Evolutionary conservation across 2,797 vertebrate genomes (phyloP).

Genomic region (Pipistrellus kuhlii): DNA sequence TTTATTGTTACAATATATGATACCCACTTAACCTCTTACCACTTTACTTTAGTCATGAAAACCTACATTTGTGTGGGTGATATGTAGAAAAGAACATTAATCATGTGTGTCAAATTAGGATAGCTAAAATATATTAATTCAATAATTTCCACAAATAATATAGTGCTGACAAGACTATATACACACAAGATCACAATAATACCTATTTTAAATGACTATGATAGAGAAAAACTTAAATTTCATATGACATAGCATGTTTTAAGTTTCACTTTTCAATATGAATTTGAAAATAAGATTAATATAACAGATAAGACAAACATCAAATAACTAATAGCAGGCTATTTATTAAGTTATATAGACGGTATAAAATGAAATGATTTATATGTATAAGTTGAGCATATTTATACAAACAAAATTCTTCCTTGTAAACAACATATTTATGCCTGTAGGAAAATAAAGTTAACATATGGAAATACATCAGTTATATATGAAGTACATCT

Average conservation of each 20-base stretch:
- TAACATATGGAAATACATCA: conserved; percentile 85
- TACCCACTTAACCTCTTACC: neutral
- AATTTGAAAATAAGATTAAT: conserved; percentile 59
- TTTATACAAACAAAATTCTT: conserved; percentile 83
- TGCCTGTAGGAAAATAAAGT: conserved; percentile 84
- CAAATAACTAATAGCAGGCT: conserved; percentile 57
- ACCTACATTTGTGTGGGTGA: neutral
- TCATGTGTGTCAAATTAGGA: conserved; percentile 46
- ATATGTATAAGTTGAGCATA: conserved; percentile 80
- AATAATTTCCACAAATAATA: conserved; percentile 64
- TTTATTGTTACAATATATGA: neutral
- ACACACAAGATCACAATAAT: conserved; percentile 29
- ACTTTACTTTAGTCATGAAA: conserved; percentile 17
- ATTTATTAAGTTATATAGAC: conserved; percentile 61
- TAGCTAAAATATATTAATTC: conserved; percentile 58
- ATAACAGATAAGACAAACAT: conserved; percentile 46
- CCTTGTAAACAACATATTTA: conserved; percentile 86
- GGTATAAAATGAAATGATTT: conserved; percentile 68
- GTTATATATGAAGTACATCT: conserved; percentile 84
- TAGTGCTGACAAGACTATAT: neutral
- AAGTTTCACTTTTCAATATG: conserved; percentile 45
- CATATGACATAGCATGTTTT: neutral
- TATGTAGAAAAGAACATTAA: conserved; percentile 53
- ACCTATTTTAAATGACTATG: conserved; percentile 17
- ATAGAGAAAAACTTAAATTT: conserved; percentile 43